phyloP scores from a whole-genome alignment of 2,113 vertebrate species.

The Esox niger region DNA sequence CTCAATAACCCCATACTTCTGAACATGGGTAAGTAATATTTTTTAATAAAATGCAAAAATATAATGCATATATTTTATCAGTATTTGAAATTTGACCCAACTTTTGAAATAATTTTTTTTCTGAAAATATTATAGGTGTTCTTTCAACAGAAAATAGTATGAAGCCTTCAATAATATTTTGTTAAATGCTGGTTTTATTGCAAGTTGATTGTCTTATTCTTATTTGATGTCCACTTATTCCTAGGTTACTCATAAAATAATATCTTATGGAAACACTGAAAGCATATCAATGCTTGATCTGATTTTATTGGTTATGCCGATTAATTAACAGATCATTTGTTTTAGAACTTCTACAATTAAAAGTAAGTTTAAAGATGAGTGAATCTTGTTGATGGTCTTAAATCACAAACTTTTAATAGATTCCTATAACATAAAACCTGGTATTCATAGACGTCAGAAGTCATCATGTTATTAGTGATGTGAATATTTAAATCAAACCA shows the following conservation, averaged over 20 bases:
- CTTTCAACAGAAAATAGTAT: background rate
- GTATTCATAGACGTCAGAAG: background rate
- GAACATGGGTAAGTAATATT: constrained; percentile 90
- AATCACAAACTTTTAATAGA: background rate
- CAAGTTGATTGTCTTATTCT: constrained; percentile 21
- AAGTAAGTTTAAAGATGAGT: background rate
- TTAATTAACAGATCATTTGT: too few relatives aligned
- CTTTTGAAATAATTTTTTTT: background rate
- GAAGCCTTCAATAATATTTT: too few relatives aligned
- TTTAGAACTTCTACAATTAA: background rate
- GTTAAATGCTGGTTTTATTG: constrained; percentile 6
- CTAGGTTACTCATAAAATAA: background rate
- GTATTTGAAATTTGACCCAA: constrained; percentile 45
- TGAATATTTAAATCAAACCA: background rate
- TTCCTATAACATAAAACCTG: background rate
- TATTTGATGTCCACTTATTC: constrained; percentile 12
- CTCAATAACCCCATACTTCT: constrained; percentile 63
- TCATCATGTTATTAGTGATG: background rate
- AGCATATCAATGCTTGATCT: background rate
- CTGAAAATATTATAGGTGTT: background rate
- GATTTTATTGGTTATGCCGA: background rate
- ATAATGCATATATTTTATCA: constrained; percentile 45
- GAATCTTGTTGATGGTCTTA: background rate
- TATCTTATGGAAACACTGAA: background rate
- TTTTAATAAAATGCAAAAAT: too few relatives aligned